Conservation (phyloP, 2,888 invertebrate species). For the Incurvaria masculella region DNA sequence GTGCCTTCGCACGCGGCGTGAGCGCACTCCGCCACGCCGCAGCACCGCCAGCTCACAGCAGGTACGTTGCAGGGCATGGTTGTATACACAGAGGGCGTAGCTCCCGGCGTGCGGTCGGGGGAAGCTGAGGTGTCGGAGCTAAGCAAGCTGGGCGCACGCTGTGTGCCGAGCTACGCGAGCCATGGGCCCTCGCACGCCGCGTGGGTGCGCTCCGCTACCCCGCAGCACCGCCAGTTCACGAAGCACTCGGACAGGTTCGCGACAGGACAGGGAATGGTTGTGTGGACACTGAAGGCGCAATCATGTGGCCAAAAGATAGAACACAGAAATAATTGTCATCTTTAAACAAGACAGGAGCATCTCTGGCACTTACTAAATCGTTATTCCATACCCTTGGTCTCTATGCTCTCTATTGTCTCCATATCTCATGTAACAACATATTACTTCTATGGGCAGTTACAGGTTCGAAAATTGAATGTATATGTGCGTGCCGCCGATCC, state of each 20-base stretch:
- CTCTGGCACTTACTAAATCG: no score
- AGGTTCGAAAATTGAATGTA: no score
- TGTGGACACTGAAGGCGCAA: no score
- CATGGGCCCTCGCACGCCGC: slow-evolving; percentile 33
- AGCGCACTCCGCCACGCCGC: slow-evolving; percentile 51
- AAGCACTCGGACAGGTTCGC: slow-evolving; percentile 51
- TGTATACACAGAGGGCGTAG: slow-evolving; percentile 27
- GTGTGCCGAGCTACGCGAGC: slow-evolving; percentile 34
- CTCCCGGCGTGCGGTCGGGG: slow-evolving; percentile 59
- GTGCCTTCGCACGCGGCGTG: slow-evolving; percentile 40
- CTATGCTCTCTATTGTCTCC: no score
- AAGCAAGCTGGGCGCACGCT: slow-evolving; percentile 52
- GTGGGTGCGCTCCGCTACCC: slow-evolving; percentile 52
- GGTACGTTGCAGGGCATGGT: no score
- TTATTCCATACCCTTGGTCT: no score
- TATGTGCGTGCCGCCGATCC: no score
- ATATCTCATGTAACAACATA: no score
- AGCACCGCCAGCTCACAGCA: slow-evolving; percentile 54
- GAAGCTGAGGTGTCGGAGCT: slow-evolving; percentile 55
- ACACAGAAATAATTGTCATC: no score
- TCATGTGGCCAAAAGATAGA: no score
- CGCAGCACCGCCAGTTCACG: slow-evolving; percentile 52
- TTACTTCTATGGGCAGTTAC: no score
- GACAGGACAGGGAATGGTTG: slow-evolving; percentile 45
- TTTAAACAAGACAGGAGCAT: no score